Base-by-base conservation (phyloP, 2,888 invertebrate genomes). In the Leptopilina syphax region DNA sequence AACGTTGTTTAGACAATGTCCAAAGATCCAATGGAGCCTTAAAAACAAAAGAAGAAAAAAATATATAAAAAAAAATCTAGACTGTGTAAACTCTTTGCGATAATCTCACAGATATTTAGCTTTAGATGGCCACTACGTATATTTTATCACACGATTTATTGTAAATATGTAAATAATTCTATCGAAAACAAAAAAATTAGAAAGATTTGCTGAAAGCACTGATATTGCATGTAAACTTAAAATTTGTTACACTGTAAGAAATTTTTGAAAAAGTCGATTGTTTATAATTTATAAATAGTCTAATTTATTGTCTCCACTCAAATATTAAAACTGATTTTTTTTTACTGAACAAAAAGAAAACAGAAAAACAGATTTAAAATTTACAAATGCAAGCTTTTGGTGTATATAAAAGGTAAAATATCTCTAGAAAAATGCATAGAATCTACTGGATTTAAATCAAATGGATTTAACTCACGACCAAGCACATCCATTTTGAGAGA, bases 131-230 rank as follows among this genome's bases (percentile, higher is more conserved):
- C 84, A 84, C 85, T 73, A 73, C 81, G 86, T 88, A 89, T 89
- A 90, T 90, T 90, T 89, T 89, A 90, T 89, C 90, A 90, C 86
- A 88, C 86, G 82, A 84, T 84, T 83, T 81, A 79, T 77, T 90
- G 89, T 88, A 89, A 77, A 89, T 89, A 89, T 89, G 89, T 89
- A 89, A 87, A 89, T 86, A 85, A 78, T 85, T 57, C 27, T 70
- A 27, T 7, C n/a, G 57, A 34, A n/a, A 57, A 27, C 7, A 47
- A 47, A 50, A 12, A 50, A 50, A 3, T 50, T 57, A 73, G 73
- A 73, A 57, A 5, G 1, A 73, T 57, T 57, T 24, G n/a, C 73
- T n/a, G 6, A 57, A 57, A 73, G 73, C 57, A n/a, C 73, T 57
- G n/a, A 57, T 73, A 50, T 50, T 50, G 50, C 50, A 50, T 57